Evolutionary conservation across 2,888 invertebrate species (phyloP).

Genomic region (Microdon myrmicae): DNA sequence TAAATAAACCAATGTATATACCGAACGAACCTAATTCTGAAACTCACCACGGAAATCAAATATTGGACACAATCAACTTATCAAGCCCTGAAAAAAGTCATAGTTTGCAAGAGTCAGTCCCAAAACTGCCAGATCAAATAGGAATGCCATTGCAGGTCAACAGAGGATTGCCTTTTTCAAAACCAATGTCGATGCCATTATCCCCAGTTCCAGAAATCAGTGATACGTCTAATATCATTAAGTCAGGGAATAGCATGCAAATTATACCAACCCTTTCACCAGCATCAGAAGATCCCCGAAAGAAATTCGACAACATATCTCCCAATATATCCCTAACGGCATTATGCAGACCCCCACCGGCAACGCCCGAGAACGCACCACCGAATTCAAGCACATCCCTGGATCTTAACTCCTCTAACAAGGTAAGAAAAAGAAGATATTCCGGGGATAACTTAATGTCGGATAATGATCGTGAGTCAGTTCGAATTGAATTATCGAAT

Average conservation of each 20-base stretch:
- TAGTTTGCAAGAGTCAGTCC: slow-evolving; percentile 2
- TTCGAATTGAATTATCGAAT: no score
- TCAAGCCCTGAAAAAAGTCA: slow-evolving; percentile 23
- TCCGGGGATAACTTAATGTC: no score
- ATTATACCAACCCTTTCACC: slow-evolving; percentile 61
- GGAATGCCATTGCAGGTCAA: slow-evolving; percentile 39
- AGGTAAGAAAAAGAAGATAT: slow-evolving; percentile 24
- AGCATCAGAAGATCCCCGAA: slow-evolving; percentile 58
- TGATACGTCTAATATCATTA: slow-evolving; percentile 32
- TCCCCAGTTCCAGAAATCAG: slow-evolving; percentile 18
- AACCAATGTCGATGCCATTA: slow-evolving; percentile 18
- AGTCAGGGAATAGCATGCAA: slow-evolving; percentile 58
- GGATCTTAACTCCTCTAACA: not conserved
- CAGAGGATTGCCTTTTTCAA: slow-evolving; percentile 55
- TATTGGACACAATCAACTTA: slow-evolving; percentile 11
- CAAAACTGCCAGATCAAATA: slow-evolving; percentile 18
- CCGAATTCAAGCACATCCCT: slow-evolving; percentile 2
- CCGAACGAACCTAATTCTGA: slow-evolving; percentile 2
- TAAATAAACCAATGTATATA: slow-evolving; percentile 1
- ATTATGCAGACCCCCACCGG: slow-evolving; percentile 37
- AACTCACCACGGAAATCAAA: not conserved
- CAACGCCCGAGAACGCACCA: slow-evolving; percentile 12
- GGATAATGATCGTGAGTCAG: no score
- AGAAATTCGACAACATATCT: slow-evolving; percentile 59
- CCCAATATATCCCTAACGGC: slow-evolving; percentile 62